Conservation (phyloP, 2,113 vertebrate genomes). For the Oriolus oriolus region DNA sequence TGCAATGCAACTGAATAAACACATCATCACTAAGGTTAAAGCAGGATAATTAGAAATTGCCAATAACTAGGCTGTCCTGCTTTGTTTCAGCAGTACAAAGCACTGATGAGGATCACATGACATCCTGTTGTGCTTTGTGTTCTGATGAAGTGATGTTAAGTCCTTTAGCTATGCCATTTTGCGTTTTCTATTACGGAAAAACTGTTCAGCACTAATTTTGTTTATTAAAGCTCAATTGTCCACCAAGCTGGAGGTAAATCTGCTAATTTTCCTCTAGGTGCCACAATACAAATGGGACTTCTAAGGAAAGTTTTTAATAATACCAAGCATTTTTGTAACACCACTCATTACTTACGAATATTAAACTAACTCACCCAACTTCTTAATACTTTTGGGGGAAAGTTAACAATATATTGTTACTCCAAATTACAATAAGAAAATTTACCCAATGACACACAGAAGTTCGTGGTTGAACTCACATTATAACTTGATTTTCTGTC, state of each 20-base stretch:
- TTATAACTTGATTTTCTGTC: neutral
- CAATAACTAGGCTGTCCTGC: neutral
- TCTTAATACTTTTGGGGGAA: neutral
- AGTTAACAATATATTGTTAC: neutral
- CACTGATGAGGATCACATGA: neutral
- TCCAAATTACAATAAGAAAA: neutral
- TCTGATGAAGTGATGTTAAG: neutral
- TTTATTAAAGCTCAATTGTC: neutral
- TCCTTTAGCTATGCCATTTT: neutral
- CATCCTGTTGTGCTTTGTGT: neutral
- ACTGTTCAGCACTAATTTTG: neutral
- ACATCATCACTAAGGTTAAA: neutral
- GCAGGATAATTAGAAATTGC: neutral
- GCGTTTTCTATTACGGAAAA: neutral
- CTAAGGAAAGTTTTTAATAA: neutral
- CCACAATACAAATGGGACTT: neutral
- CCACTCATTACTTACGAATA: neutral
- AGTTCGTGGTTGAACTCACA: neutral
- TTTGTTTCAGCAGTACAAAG: neutral
- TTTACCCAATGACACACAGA: neutral
- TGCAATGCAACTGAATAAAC: neutral
- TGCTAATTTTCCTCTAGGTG: neutral
- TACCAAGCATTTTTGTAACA: neutral
- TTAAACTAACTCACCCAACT: neutral
- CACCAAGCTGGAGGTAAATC: neutral